Evolutionary conservation across 2,888 invertebrate species (phyloP), one percentile per base, ranked within the genome.

Genomic region (Lamellibrachia satsuma): DNA sequence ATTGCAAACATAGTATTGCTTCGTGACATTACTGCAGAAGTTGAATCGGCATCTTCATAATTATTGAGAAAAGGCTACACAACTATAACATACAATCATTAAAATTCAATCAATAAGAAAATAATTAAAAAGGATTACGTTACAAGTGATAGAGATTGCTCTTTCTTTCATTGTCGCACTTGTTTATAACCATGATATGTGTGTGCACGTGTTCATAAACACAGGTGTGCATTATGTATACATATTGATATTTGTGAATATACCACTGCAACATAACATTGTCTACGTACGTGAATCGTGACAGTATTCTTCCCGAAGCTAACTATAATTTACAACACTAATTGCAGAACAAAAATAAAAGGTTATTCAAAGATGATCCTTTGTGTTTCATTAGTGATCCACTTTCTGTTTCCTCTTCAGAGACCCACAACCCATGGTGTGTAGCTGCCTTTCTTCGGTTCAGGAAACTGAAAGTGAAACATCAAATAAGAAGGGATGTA

Each of bases 401-500:
- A 75, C 75, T 15, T 22, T n/a, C 57, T 11, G 75, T 75, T 22
- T 2, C n/a, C 22, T 75, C 75, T 51, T 92, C 75, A 94, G 39
- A 93, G 93, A 6, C 94, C 94, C 7, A 96, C 95, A 95, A 95
- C 95, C 96, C 96, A 96, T 39, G 96, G 96, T 55, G 92, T 95
- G 94, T 94, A 95, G 4, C 95, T 95, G 0, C 94, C 95, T 52
- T 95, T 94, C 52, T 94, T 94, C 7, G 95, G 93, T n/a, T 93
- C 93, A 8, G 96, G 95, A 93, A 95, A 95, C 96, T 96, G 94
- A 52, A 95, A 51, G 52, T 91, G 75, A 91, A 27, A 60, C 90
- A 57, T 11, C 8, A 57, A 60, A 39, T 57, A 7, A 60, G 51
- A 75, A 75, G 55, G 75, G 7, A 1, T 39, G 39, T 39, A n/a